Evolutionary conservation across 1,140 invertebrate genomes (phyloP).

Genomic region (Melipona quadrifasciata): DNA sequence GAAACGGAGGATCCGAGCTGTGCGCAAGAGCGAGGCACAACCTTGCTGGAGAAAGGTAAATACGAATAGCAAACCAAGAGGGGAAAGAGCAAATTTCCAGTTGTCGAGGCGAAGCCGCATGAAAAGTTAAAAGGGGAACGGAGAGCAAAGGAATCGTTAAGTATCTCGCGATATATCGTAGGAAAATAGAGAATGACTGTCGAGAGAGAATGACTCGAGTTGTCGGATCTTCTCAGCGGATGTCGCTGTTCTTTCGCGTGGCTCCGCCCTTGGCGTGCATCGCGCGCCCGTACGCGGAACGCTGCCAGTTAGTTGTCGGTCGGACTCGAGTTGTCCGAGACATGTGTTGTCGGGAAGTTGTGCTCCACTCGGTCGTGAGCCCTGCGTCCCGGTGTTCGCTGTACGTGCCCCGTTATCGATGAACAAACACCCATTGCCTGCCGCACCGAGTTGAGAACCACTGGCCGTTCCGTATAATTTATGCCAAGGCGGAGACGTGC

Average conservation of each 20-base stretch:
- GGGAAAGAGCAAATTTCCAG: too few relatives aligned
- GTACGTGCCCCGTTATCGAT: constrained; percentile 6
- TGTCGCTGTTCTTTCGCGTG: constrained; percentile 18
- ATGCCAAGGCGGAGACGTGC: constrained; percentile 38
- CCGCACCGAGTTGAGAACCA: constrained; percentile 28
- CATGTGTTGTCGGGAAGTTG: background rate
- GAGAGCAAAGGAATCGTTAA: background rate
- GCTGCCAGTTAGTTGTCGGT: constrained; percentile 21
- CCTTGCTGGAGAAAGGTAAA: background rate
- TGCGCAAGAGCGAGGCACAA: constrained; percentile 17
- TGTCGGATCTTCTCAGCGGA: background rate
- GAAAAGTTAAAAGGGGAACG: background rate
- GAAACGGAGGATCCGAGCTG: background rate
- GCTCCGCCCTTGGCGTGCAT: constrained; percentile 20
- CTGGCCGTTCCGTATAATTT: constrained; percentile 44
- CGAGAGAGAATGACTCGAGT: background rate
- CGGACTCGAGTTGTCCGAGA: constrained; percentile 5
- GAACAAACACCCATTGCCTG: background rate
- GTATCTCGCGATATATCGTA: too few relatives aligned
- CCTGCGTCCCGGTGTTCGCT: background rate
- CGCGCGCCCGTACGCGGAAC: constrained; percentile 11
- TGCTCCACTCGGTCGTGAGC: background rate
- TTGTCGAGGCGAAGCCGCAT: background rate
- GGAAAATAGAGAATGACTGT: too few relatives aligned
- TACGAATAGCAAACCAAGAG: background rate